phyloP scores from a whole-genome alignment of 2,888 invertebrate genomes.

The Cepaea hortensis region DNA sequence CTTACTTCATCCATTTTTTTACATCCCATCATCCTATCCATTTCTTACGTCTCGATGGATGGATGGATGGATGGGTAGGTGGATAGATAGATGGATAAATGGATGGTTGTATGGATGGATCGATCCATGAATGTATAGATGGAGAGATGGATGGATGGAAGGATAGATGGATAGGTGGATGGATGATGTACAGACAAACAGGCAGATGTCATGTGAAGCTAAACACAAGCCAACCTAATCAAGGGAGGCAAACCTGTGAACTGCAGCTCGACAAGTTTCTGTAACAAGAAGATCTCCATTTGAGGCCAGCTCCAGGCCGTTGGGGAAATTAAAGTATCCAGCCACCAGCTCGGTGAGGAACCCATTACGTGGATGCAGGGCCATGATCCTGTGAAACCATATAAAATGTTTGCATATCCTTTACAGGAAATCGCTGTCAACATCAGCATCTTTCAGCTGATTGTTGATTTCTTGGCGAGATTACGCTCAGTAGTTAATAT shows the following conservation, averaged over 20 bases:
- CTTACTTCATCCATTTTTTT: too few relatives aligned
- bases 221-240: neutral
- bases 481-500: too few relatives aligned
- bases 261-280: constrained; percentile 7
- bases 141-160: too few relatives aligned
- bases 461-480: too few relatives aligned
- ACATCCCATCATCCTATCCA: too few relatives aligned
- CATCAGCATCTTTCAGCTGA: too few relatives aligned
- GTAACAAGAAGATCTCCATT: constrained; percentile 13
- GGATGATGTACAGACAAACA: neutral
- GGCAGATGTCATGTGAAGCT: neutral
- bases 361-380: neutral
- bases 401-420: neutral
- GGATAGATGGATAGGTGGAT: too few relatives aligned
- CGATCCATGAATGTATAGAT: too few relatives aligned
- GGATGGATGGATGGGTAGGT: neutral
- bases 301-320: constrained; percentile 20
- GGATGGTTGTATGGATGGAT: too few relatives aligned
- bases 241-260: constrained; percentile 2
- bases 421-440: too few relatives aligned
- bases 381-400: neutral
- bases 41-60: neutral
- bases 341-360: neutral
- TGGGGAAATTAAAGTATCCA: constrained; percentile 17
- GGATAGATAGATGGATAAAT: neutral